phyloP scores from a whole-genome alignment of 2,888 invertebrate genomes.

The Achlya flavicornis region DNA sequence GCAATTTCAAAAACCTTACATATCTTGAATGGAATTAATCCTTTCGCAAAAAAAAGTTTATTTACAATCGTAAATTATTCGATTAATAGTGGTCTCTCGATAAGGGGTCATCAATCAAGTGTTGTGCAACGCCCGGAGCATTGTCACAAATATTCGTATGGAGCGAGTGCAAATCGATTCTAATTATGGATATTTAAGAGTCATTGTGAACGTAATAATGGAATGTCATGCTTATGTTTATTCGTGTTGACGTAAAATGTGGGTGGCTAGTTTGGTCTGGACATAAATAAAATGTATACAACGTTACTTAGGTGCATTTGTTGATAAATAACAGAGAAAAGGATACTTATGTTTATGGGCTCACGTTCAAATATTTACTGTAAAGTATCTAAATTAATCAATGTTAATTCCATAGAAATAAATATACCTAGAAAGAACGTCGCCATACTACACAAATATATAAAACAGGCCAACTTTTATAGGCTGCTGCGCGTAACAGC shows the following conservation, averaged over 20 bases:
- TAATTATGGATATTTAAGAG: slow-evolving; percentile 79
- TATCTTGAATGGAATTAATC: slow-evolving; percentile 63
- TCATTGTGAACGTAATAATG: slow-evolving; percentile 65
- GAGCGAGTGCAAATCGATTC: slow-evolving; percentile 72
- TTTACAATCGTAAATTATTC: slow-evolving; percentile 57
- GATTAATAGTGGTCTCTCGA: slow-evolving; percentile 42
- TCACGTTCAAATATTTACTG: slow-evolving; percentile 5
- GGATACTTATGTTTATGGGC: not conserved
- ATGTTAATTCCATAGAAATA: not conserved
- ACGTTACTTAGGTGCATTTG: slow-evolving; percentile 33
- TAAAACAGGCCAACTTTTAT: too few relatives aligned
- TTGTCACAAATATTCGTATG: slow-evolving; percentile 67
- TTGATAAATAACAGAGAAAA: slow-evolving; percentile 21
- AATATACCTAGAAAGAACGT: too few relatives aligned
- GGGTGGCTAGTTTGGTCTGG: slow-evolving; percentile 35
- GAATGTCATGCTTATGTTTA: slow-evolving; percentile 59
- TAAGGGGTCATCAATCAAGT: slow-evolving; percentile 70
- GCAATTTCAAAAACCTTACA: slow-evolving; percentile 46
- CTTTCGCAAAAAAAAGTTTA: slow-evolving; percentile 59
- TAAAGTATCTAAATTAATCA: not conserved
- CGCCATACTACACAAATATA: too few relatives aligned
- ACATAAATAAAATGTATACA: slow-evolving; percentile 27
- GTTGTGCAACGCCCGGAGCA: slow-evolving; percentile 65
- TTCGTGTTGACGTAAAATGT: slow-evolving; percentile 41
- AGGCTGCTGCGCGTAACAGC: too few relatives aligned